Conservation (phyloP, 2,888 invertebrate genomes). For the Macaria liturata region DNA sequence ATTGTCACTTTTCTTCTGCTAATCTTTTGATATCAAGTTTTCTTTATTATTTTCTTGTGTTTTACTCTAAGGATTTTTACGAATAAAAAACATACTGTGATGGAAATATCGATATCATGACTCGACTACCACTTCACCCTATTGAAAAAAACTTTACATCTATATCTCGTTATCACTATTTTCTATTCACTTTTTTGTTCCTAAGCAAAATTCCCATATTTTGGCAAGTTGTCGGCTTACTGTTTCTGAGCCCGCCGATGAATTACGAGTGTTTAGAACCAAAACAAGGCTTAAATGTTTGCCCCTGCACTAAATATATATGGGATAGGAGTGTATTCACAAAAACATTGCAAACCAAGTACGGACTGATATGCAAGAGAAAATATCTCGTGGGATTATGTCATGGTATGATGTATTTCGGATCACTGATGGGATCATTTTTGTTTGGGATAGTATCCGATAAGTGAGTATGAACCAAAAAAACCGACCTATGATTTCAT, state of each 20-base stretch:
- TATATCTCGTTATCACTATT: constrained; percentile 57
- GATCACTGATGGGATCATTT: constrained; percentile 57
- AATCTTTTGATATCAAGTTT: no score
- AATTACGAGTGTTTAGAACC: constrained; percentile 45
- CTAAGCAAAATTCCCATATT: constrained; percentile 54
- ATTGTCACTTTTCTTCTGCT: no score
- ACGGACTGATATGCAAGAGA: constrained; percentile 48
- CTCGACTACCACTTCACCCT: no score
- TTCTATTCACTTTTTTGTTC: constrained; percentile 54
- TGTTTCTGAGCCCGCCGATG: constrained; percentile 64
- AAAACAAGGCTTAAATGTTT: constrained; percentile 36
- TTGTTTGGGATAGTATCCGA: constrained; percentile 63
- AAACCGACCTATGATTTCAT: no score
- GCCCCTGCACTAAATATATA: constrained; percentile 55
- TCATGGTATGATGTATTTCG: constrained; percentile 57
- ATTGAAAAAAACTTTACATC: no score
- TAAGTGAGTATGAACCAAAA: constrained; percentile 43
- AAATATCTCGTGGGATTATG: constrained; percentile 58
- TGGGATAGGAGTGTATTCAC: constrained; percentile 62
- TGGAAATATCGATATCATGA: no score
- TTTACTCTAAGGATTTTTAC: neutral
- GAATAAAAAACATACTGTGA: neutral
- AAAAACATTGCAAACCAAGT: constrained; percentile 64
- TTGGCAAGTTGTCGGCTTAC: constrained; percentile 63
- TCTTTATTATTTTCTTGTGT: no score